Base-by-base conservation (phyloP, 2,888 invertebrate species). In the Prosapia bicincta region DNA sequence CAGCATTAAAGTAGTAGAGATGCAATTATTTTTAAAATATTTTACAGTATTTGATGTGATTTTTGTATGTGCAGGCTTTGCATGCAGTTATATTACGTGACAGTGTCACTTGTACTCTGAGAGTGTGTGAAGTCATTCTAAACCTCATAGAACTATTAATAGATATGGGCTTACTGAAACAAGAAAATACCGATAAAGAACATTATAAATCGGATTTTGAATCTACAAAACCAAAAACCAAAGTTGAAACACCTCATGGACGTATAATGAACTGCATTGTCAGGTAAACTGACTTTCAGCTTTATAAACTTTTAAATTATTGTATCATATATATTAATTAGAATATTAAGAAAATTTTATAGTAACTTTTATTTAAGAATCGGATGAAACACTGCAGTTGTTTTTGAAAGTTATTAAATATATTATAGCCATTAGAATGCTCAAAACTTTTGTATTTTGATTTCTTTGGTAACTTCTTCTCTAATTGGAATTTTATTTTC, bases 91-190 rank as follows among this genome's bases (percentile, higher is more conserved):
- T 95, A 0, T 89, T 95, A 79, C 90, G 96, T 83, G 97, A 98
- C 82, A 91, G 90, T 78, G 90, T 91, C 78, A 91, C 92, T 81
- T 94, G 95, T 82, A 95, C 96, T 0, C 86, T 96, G 25, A 89
- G 97, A 26, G 95, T 99, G 1, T 93, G 97, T 85, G 98, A 98
- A 85, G 94, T 95, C 1, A 93, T 98, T 82, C 86, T 99, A 23
- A 98, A 97, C 84, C 88, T 99, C 74, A 90, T 98, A 5, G 98
- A 98, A 83, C 90, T 97, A 0, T 85, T 99, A 0, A 90, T 99
- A 86, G 96, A 98, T 82, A 91, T 98, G 85, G 96, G 76, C 7
- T 67, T 76, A 67, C 65, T 76, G 5, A 76, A 73, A 25, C 26
- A 32, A 20, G n/a, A 32, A 38, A 65, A 71, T 54, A 20, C 20